Conservation (phyloP, 2,888 invertebrate genomes). For the Aspidapion aeneum region DNA sequence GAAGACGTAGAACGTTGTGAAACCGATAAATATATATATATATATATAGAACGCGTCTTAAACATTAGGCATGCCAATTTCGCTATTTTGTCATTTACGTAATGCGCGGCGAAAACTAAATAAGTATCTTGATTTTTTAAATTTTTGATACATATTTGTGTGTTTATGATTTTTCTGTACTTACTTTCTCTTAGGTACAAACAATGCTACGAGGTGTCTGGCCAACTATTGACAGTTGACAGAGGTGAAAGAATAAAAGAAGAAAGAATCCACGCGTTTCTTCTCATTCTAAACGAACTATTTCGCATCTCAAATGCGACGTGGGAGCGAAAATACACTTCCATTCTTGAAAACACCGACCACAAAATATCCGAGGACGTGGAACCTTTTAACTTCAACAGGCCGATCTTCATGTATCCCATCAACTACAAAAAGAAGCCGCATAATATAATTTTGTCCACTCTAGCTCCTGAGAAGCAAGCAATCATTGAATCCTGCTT, state of each 20-base stretch:
- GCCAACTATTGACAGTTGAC: constrained; percentile 72
- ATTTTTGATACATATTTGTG: too few relatives aligned
- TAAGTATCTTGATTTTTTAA: too few relatives aligned
- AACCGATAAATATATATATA: too few relatives aligned
- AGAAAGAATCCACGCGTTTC: constrained; percentile 88
- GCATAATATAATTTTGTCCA: constrained; percentile 43
- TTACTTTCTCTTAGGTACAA: constrained; percentile 71
- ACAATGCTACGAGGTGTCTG: constrained; percentile 89
- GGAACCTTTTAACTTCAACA: constrained; percentile 39
- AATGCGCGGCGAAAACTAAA: too few relatives aligned
- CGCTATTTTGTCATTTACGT: too few relatives aligned
- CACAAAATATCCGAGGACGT: constrained; percentile 38
- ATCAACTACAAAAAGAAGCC: constrained; percentile 46
- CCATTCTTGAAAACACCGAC: constrained; percentile 56
- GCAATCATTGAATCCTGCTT: constrained; percentile 82
- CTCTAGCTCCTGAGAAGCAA: constrained; percentile 54
- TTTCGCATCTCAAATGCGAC: constrained; percentile 84
- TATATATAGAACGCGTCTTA: too few relatives aligned
- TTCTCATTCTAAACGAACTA: constrained; percentile 91
- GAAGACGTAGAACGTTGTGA: too few relatives aligned
- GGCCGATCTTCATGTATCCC: constrained; percentile 44
- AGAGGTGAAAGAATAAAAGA: constrained; percentile 75
- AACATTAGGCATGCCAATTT: too few relatives aligned
- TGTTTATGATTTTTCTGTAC: too few relatives aligned
- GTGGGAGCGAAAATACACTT: constrained; percentile 79